Percentiles rank a stretch among this genome's conserved stretches.
Conservation (phyloP, 1,140 invertebrate species). For the Scylla paramamosain region DNA sequence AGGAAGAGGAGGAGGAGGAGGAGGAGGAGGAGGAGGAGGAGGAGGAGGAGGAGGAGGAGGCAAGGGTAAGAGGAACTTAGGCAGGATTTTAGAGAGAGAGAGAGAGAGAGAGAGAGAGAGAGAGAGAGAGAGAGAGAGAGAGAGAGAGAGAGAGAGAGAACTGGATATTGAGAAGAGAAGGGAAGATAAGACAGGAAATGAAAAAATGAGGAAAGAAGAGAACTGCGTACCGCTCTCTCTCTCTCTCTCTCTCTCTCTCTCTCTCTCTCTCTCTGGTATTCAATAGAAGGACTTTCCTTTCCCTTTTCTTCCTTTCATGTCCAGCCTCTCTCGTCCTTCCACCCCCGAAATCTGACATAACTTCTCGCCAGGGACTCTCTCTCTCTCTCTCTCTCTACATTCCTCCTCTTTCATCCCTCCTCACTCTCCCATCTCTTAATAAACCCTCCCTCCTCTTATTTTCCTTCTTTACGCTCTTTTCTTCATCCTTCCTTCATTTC, state of each 20-base stretch:
- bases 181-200: background rate
- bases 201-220: background rate
- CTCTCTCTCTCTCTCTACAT: background rate
- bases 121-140: too few relatives aligned
- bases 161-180: background rate
- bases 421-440: background rate
- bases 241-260: constrained; percentile 20
- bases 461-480: background rate
- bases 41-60: too few relatives aligned
- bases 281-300: background rate
- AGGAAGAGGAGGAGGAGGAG: too few relatives aligned
- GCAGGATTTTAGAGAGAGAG: too few relatives aligned
- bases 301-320: background rate
- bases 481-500: background rate
- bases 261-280: background rate
- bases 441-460: background rate
- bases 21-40: too few relatives aligned
- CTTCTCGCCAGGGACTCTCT: background rate
- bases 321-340: background rate
- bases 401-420: background rate
- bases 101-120: too few relatives aligned
- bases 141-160: too few relatives aligned
- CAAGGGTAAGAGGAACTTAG: too few relatives aligned
- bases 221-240: background rate
- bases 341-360: too few relatives aligned